Percentiles rank a stretch among this genome's conserved stretches.
These are phyloP conservation scores for Mystacides longicornis DNA, from an alignment of 2,888 invertebrate genomes.

Conservation along the genomic window DNA sequence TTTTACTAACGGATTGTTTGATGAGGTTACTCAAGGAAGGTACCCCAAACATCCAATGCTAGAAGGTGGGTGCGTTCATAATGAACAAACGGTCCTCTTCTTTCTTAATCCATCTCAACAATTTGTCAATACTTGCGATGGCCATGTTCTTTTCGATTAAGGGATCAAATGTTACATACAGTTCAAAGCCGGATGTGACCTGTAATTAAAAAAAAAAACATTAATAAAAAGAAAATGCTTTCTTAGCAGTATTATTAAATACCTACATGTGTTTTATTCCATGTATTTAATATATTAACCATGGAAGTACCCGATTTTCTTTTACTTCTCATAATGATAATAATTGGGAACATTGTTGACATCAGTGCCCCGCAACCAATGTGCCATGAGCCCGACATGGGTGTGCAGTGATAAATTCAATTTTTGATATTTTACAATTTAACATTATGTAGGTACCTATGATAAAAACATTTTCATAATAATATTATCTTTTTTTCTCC, in stretches of 20 bases:
- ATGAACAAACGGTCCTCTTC: slow-evolving; percentile 90
- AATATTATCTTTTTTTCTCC: too few species aligned
- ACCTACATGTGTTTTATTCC: too few species aligned
- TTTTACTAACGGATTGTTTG: slow-evolving; percentile 23
- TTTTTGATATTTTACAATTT: too few species aligned
- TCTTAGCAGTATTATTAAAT: not conserved
- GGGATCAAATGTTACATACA: slow-evolving; percentile 90
- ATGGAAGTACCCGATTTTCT: too few species aligned
- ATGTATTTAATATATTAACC: too few species aligned
- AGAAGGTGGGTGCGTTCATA: slow-evolving; percentile 74
- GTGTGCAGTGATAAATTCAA: too few species aligned
- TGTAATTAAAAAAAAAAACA: slow-evolving; percentile 38
- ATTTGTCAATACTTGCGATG: slow-evolving; percentile 78
- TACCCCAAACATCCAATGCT: slow-evolving; percentile 36
- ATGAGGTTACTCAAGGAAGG: slow-evolving; percentile 34
- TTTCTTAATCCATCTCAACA: slow-evolving; percentile 89
- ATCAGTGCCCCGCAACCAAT: too few species aligned
- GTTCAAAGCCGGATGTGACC: slow-evolving; percentile 84
- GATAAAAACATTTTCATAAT: too few species aligned
- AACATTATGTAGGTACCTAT: too few species aligned
- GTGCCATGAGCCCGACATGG: too few species aligned
- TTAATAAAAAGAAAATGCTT: not conserved
- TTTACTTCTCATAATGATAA: too few species aligned
- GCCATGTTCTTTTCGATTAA: slow-evolving; percentile 79
- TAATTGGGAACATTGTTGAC: too few species aligned